A percentile compares a stretch with the other conserved stretches of the same genome.
These are phyloP conservation scores for Fregata magnificens DNA, from an alignment of 2,113 vertebrate species.

Conservation along the genomic window DNA sequence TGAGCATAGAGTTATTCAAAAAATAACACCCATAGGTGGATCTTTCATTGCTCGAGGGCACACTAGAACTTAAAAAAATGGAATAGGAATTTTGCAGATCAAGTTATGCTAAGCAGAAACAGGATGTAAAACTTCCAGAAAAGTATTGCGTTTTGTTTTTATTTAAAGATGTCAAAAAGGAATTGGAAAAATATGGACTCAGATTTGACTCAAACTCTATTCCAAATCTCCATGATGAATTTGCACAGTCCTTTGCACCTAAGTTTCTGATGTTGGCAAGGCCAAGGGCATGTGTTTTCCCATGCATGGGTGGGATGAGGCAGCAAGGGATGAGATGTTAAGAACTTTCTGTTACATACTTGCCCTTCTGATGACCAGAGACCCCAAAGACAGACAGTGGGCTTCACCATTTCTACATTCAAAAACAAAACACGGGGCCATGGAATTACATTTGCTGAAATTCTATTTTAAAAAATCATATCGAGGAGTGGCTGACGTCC, in stretches of 20 bases:
- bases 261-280: not conserved
- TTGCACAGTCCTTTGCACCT: not conserved
- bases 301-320: fast-evolving
- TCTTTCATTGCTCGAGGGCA: not conserved
- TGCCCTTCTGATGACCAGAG: not conserved
- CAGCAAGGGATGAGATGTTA: fast-evolving
- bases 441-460: not conserved
- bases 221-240: fast-evolving
- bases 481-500: not conserved
- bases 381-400: not conserved
- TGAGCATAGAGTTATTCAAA: not conserved
- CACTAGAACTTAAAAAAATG: not conserved
- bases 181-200: fast-evolving
- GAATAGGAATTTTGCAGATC: not conserved
- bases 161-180: not conserved
- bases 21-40: not conserved
- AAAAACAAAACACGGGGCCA: fast-evolving
- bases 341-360: not conserved
- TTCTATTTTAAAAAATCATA: not conserved
- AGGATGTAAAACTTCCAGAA: not conserved
- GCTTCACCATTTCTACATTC: not conserved
- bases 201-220: fast-evolving
- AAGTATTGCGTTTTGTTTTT: not conserved
- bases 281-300: not conserved
- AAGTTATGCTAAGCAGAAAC: not conserved